These are phyloP conservation scores for Cairina moschata DNA, from an alignment of 2,113 vertebrate genomes.

Conservation along the genomic window DNA sequence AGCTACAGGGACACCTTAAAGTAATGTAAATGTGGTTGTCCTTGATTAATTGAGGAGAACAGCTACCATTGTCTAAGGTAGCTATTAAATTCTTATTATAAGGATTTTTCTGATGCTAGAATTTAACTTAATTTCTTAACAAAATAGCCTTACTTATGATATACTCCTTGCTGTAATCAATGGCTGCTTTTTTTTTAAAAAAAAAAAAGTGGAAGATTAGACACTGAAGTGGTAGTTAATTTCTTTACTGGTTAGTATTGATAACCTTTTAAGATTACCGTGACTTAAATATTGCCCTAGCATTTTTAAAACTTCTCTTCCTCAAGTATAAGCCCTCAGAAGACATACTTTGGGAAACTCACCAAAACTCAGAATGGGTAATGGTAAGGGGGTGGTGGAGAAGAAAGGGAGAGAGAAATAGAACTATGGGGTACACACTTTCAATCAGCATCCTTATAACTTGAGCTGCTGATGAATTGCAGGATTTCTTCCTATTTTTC, in stretches of 20 bases:
- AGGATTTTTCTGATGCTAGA: neutral
- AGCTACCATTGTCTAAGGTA: neutral
- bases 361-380: neutral
- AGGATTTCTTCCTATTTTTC: neutral
- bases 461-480: neutral
- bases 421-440: neutral
- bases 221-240: neutral
- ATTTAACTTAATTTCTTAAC: neutral
- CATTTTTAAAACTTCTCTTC: neutral
- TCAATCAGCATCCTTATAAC: neutral
- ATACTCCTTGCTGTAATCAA: neutral
- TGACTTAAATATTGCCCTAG: neutral
- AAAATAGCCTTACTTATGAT: neutral
- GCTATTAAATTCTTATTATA: neutral
- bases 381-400: neutral
- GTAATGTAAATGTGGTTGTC: neutral
- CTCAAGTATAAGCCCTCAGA: neutral
- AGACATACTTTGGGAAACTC: neutral
- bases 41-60: neutral
- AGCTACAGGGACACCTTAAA: neutral
- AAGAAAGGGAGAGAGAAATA: no score
- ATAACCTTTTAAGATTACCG: neutral
- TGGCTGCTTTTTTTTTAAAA: neutral
- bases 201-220: neutral
- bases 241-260: neutral